phyloP scores from a whole-genome alignment of 2,113 vertebrate species.

The Sinocyclocheilus grahami region DNA sequence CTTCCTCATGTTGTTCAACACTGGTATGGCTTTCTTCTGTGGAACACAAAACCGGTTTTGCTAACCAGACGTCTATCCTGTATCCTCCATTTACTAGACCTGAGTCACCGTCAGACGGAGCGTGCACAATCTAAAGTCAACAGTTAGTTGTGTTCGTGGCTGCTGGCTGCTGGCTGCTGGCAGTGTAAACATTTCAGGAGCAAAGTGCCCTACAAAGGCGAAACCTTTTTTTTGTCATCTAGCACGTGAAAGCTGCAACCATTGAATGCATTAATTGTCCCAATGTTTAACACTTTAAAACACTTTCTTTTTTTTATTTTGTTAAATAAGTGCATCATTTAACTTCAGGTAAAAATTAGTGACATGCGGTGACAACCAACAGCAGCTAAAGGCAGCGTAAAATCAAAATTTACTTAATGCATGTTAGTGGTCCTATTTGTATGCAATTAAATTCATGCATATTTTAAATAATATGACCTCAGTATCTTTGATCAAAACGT shows the following conservation, averaged over 20 bases:
- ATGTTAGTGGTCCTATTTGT: not conserved
- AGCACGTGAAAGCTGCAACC: not conserved
- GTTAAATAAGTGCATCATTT: no score
- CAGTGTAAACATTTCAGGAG: not conserved
- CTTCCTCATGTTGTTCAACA: not conserved
- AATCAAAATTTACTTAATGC: not conserved
- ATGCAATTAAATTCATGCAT: not conserved
- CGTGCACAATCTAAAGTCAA: not conserved
- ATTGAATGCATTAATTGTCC: not conserved
- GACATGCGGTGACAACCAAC: not conserved
- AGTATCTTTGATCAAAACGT: not conserved
- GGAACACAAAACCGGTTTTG: not conserved
- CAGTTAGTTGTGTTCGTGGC: not conserved
- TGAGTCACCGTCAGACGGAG: not conserved
- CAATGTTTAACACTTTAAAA: no score
- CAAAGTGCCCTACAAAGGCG: not conserved
- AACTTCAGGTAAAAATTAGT: no score
- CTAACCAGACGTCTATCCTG: not conserved
- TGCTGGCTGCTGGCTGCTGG: not conserved
- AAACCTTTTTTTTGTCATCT: not conserved
- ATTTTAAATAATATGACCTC: not conserved
- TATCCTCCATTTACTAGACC: not conserved
- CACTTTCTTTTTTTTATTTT: no score
- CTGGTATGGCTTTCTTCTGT: not conserved
- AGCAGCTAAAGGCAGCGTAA: not conserved